Conservation (phyloP, 2,888 invertebrate species). For the Lasioglossum marginatum region DNA sequence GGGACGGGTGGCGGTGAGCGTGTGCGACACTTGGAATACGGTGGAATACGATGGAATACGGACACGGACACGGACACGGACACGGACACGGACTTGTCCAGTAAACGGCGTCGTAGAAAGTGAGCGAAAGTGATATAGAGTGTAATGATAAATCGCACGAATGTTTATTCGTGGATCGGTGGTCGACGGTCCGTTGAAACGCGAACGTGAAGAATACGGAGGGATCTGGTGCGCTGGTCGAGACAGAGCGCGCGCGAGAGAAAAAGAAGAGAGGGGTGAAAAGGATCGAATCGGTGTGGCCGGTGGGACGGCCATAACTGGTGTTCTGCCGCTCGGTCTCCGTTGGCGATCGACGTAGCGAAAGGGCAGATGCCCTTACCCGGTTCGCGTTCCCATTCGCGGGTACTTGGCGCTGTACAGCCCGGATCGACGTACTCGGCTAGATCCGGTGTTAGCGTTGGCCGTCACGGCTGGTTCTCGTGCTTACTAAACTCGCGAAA, state of each 20-base stretch:
- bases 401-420: slow-evolving; percentile 43
- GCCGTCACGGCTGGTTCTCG: neutral
- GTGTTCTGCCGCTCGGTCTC: slow-evolving; percentile 54
- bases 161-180: slow-evolving; percentile 8
- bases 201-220: neutral
- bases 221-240: neutral
- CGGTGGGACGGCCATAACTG: slow-evolving; percentile 59
- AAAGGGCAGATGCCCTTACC: slow-evolving; percentile 68
- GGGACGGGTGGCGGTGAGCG: slow-evolving; percentile 24
- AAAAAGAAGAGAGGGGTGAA: slow-evolving; percentile 13
- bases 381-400: slow-evolving; percentile 60
- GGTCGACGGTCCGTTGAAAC: neutral
- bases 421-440: slow-evolving; percentile 57
- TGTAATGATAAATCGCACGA: slow-evolving; percentile 41
- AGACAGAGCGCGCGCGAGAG: neutral
- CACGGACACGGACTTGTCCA: slow-evolving; percentile 16
- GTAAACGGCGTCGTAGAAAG: slow-evolving; percentile 45
- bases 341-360: slow-evolving; percentile 49
- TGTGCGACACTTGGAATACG: slow-evolving; percentile 38
- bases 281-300: slow-evolving; percentile 25
- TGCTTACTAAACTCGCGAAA: slow-evolving; percentile 13
- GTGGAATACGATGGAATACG: no score
- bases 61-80: no score
- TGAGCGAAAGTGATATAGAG: slow-evolving; percentile 54
- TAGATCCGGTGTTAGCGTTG: slow-evolving; percentile 43